phyloP scores from a whole-genome alignment of 2,888 invertebrate species.

The Taphrorychus bicolor region DNA sequence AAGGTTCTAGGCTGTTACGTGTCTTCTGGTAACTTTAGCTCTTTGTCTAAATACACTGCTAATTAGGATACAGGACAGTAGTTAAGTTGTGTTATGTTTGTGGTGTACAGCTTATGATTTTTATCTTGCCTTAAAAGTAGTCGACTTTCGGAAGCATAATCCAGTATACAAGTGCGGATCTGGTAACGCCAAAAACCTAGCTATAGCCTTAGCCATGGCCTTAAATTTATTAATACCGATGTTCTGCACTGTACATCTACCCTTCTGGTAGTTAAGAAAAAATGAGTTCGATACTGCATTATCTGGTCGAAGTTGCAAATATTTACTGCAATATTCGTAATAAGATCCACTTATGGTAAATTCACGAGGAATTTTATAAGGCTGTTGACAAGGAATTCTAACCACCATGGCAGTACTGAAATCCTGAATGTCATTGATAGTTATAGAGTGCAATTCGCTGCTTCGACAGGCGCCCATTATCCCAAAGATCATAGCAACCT shows the following conservation, averaged over 20 bases:
- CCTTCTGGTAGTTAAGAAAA: slow-evolving; percentile 39
- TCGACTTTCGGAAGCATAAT: slow-evolving; percentile 14
- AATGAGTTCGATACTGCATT: slow-evolving; percentile 12
- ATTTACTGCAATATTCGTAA: slow-evolving; percentile 35
- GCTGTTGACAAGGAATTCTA: slow-evolving; percentile 36
- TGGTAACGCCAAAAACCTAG: slow-evolving; percentile 30
- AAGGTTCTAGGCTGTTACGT: no score
- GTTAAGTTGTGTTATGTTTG: no score
- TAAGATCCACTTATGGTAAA: slow-evolving; percentile 36
- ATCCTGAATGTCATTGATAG: slow-evolving; percentile 29
- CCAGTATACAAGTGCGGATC: slow-evolving; percentile 37
- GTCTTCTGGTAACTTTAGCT: no score
- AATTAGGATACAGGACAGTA: no score
- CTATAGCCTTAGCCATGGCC: slow-evolving; percentile 33
- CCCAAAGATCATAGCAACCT: slow-evolving; percentile 31
- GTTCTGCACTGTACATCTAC: slow-evolving; percentile 33
- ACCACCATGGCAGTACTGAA: slow-evolving; percentile 33
- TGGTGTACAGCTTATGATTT: no score
- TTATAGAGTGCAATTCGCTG: slow-evolving; percentile 38
- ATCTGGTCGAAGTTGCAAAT: slow-evolving; percentile 33
- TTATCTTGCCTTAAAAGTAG: neutral
- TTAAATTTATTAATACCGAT: slow-evolving; percentile 40
- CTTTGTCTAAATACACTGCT: no score
- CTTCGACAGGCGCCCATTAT: slow-evolving; percentile 35
- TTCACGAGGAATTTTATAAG: slow-evolving; percentile 11